phyloP scores from a whole-genome alignment of 2,888 invertebrate species.

The Sesia bembeciformis region DNA sequence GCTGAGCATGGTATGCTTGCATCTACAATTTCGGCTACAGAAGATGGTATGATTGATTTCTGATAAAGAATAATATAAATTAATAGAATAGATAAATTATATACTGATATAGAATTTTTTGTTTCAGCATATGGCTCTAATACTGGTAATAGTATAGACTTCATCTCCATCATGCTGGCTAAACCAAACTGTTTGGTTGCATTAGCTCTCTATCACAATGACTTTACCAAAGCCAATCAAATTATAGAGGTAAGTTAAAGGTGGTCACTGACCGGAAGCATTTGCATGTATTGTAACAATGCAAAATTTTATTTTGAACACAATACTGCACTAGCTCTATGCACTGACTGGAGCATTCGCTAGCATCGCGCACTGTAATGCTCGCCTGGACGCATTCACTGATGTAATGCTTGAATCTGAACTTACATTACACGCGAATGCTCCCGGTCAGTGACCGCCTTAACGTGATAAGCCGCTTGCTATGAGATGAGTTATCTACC shows the following conservation, averaged over 20 bases:
- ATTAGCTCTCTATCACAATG: constrained; percentile 82
- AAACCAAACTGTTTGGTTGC: constrained; percentile 84
- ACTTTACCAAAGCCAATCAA: constrained; percentile 83
- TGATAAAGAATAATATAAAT: neutral
- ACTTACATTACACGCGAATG: no score
- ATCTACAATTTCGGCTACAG: constrained; percentile 49
- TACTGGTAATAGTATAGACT: constrained; percentile 52
- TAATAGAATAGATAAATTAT: neutral
- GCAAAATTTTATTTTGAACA: neutral
- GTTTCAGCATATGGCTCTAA: constrained; percentile 37
- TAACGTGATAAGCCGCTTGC: no score
- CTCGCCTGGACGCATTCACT: no score
- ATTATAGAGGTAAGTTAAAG: constrained; percentile 81
- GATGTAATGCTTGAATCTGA: no score
- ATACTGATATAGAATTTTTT: neutral
- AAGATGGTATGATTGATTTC: constrained; percentile 34
- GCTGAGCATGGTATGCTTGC: constrained; percentile 47
- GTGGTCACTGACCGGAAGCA: neutral
- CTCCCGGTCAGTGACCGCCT: no score
- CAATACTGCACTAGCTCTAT: no score
- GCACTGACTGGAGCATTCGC: no score
- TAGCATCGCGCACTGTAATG: no score
- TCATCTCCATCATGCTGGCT: constrained; percentile 81
- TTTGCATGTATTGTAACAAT: neutral
- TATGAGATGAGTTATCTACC: no score